These are phyloP conservation scores for Uria lomvia DNA, from an alignment of 2,113 vertebrate genomes.

Conservation along the genomic window DNA sequence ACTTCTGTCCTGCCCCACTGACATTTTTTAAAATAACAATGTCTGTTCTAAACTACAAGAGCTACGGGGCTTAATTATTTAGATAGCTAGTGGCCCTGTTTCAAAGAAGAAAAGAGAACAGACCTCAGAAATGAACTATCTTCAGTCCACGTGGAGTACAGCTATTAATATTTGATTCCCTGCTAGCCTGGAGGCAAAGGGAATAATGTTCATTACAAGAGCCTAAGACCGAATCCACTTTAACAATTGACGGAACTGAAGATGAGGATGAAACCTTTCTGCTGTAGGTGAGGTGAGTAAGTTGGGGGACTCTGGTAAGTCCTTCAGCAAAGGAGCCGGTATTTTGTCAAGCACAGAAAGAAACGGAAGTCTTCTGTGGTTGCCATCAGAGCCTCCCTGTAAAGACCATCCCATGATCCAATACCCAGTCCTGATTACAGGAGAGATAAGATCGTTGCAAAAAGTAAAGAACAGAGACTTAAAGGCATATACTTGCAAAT, in stretches of 20 bases:
- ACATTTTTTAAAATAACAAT: conserved; percentile 47
- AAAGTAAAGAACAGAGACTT: neutral
- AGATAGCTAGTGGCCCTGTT: conserved; percentile 49
- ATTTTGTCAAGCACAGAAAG: neutral
- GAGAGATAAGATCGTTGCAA: neutral
- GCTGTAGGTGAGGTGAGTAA: neutral
- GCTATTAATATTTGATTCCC: conserved; percentile 63
- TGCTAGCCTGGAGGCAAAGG: conserved; percentile 45
- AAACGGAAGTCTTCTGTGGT: neutral
- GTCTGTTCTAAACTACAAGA: conserved; percentile 42
- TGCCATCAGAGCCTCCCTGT: neutral
- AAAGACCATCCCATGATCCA: neutral
- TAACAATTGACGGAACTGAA: neutral
- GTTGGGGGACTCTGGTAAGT: neutral
- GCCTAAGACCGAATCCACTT: neutral
- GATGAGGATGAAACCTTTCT: neutral
- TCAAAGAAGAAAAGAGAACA: conserved; percentile 38
- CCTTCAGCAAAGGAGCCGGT: neutral
- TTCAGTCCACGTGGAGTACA: conserved; percentile 6
- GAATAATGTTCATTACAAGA: conserved; percentile 46
- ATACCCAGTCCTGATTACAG: neutral
- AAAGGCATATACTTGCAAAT: fast-evolving
- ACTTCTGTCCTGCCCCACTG: conserved; percentile 42
- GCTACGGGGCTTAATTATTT: conserved; percentile 51
- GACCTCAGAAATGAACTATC: neutral